Base-by-base conservation (phyloP, 1,140 invertebrate species). In the Daktulosphaira vitifoliae region DNA sequence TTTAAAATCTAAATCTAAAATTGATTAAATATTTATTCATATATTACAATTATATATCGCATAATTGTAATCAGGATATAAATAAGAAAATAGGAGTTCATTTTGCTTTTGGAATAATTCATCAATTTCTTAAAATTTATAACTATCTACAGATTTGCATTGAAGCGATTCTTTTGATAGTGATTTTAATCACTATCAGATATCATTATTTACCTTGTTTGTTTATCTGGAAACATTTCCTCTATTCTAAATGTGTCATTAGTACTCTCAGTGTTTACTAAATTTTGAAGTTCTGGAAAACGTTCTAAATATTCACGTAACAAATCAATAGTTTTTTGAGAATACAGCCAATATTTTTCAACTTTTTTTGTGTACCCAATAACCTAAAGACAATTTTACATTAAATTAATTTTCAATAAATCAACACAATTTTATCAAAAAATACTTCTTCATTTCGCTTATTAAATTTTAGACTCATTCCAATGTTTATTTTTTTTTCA, bases 381-480 rank as follows among this genome's bases (percentile, higher is more conserved):
- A 0, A 92, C 79, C 75, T 88, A 59, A 26, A 68, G 62, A 70
- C 65, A 66, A 62, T 15, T 44, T 18, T 65, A 49, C n/a, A 37
- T 65, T 11, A 53, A 11, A 23, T 51, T 16, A 51, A 23, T 20
- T 46, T 25, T 46, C 7, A 65, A 56, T 38, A n/a, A n/a, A n/a
- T n/a, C n/a, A n/a, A n/a, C n/a, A 11, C 15, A 6, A 39, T 44
- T 23, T 37, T 46, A 33, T 22, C 33, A 49, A 50, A 44, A 65
- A 69, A 71, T 71, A 86, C 85, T 76, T 87, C 82, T 73, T 81
- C 76, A 68, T 83, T 84, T 38, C 74, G 85, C 74, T 89, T 92
- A 54, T 87, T 90, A 70, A 88, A 92, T 74, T 97, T 98, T 1
- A 98, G 77, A 74, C 94, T 91, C 11, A 98, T 78, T 0, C 94